Percentiles rank a stretch among this genome's conserved stretches.
phyloP scores from a whole-genome alignment of 2,888 invertebrate species.

The Falcaria lacertinaria region DNA sequence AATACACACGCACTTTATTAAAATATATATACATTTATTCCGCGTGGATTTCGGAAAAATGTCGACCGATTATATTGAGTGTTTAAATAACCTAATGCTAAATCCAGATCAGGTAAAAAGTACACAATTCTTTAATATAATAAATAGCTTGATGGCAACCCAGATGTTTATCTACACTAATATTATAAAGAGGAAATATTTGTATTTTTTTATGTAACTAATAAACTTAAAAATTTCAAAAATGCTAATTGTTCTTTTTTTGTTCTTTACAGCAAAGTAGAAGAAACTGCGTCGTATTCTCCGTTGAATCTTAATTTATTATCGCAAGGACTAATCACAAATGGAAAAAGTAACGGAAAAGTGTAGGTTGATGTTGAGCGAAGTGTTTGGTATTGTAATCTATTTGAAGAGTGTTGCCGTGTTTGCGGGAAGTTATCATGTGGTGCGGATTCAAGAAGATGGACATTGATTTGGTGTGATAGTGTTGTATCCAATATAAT shows the following conservation, averaged over 20 bases:
- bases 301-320: conserved; percentile 76
- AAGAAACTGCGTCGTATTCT: conserved; percentile 42
- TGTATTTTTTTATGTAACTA: too few relatives aligned
- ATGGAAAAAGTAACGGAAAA: conserved; percentile 71
- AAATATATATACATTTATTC: too few relatives aligned
- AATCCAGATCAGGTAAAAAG: too few relatives aligned
- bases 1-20: too few relatives aligned
- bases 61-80: too few relatives aligned
- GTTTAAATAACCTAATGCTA: too few relatives aligned
- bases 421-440: conserved; percentile 58
- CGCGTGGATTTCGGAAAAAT: too few relatives aligned
- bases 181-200: too few relatives aligned
- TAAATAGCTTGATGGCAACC: too few relatives aligned
- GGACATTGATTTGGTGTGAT: conserved; percentile 75
- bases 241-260: conserved; percentile 14
- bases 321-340: conserved; percentile 71
- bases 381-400: conserved; percentile 63
- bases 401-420: conserved; percentile 37
- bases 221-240: too few relatives aligned
- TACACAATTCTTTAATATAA: too few relatives aligned
- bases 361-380: conserved; percentile 65
- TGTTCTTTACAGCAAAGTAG: conserved; percentile 68
- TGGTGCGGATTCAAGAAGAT: conserved; percentile 49
- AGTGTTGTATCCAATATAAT: conserved; percentile 78
- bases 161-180: too few relatives aligned